Evolutionary conservation across 2,888 invertebrate species (phyloP).

Genomic region (Dendrolimus pini): DNA sequence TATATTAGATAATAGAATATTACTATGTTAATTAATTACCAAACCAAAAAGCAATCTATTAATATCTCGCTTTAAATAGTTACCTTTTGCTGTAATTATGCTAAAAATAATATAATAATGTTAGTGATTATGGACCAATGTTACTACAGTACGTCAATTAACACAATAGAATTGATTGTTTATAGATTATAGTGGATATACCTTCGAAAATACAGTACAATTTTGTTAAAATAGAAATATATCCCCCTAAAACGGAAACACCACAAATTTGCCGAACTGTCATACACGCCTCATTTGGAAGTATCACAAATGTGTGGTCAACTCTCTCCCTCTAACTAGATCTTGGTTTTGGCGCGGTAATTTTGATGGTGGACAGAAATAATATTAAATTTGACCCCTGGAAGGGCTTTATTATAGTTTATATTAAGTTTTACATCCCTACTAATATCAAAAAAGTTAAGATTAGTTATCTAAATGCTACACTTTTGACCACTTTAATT

Average conservation of each 20-base stretch:
- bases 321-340: no score
- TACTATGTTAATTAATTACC: no score
- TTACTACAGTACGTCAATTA: conserved; percentile 59
- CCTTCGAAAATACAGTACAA: neutral
- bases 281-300: no score
- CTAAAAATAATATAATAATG: conserved; percentile 9
- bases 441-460: no score
- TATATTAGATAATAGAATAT: no score
- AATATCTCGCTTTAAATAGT: conserved; percentile 24
- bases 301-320: no score
- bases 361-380: neutral
- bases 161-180: conserved; percentile 27
- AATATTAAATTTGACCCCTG: neutral
- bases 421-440: no score
- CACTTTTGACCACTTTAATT: neutral
- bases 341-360: no score
- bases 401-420: no score
- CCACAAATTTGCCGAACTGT: no score
- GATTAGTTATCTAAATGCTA: neutral
- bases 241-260: no score
- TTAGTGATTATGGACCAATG: conserved; percentile 44
- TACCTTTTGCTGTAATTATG: conserved; percentile 26
- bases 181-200: neutral
- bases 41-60: no score
- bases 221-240: neutral